These are phyloP conservation scores for Axis porcinus DNA, from an alignment of 2,113 vertebrate species.

Conservation along the genomic window DNA sequence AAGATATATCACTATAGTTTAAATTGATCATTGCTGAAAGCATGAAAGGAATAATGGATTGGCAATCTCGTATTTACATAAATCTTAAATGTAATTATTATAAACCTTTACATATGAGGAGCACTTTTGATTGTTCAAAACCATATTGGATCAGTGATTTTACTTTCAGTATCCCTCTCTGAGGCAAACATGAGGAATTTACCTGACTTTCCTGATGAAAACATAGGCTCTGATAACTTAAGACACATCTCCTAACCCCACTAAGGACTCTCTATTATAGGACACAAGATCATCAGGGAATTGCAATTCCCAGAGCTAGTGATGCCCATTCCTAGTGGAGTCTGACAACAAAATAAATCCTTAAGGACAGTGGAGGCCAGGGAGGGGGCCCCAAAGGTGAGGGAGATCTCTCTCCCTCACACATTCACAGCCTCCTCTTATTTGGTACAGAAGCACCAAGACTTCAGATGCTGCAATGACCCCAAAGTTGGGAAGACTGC, in stretches of 20 bases:
- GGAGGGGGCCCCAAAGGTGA: not conserved
- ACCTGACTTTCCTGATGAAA: constrained; percentile 17
- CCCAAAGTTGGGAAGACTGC: not conserved
- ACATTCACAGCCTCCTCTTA: not conserved
- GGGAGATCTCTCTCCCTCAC: not conserved
- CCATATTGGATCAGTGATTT: not conserved
- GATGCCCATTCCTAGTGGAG: not conserved
- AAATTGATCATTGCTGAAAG: not conserved
- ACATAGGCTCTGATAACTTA: not conserved
- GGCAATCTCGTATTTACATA: not conserved
- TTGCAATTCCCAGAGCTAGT: not conserved
- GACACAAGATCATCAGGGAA: not conserved
- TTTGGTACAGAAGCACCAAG: not conserved
- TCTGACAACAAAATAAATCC: not conserved
- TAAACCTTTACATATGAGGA: not conserved
- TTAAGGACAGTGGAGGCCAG: not conserved
- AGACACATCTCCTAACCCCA: not conserved
- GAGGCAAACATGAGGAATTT: not conserved
- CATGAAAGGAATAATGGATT: not conserved
- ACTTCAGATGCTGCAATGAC: not conserved
- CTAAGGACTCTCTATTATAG: not conserved
- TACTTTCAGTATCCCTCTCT: constrained; percentile 17
- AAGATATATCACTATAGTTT: not conserved
- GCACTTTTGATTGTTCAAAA: not conserved
- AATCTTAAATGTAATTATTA: not conserved